Percentiles rank a stretch among this genome's conserved stretches.
Conservation (phyloP, 2,888 invertebrate species). For the Leptinotarsa juncta region DNA sequence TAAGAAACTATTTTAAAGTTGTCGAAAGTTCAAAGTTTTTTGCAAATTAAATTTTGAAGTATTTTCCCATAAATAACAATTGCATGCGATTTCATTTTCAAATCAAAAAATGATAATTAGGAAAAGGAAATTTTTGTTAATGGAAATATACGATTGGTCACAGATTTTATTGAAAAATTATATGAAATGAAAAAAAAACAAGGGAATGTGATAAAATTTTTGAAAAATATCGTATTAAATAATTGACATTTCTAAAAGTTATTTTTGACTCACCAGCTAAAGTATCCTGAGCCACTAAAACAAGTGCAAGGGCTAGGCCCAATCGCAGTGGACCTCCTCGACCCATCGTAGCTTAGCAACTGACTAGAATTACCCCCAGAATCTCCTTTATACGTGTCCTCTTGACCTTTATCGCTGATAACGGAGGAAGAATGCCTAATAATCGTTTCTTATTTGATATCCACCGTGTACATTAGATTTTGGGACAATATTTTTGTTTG, state of each 20-base stretch:
- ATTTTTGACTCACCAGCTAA: slow-evolving; percentile 52
- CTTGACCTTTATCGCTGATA: slow-evolving; percentile 45
- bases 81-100: too few species aligned
- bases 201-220: too few species aligned
- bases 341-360: slow-evolving; percentile 58
- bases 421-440: slow-evolving; percentile 27
- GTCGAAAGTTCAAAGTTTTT: too few species aligned
- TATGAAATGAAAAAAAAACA: too few species aligned
- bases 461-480: neutral
- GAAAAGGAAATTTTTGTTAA: too few species aligned
- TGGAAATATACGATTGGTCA: too few species aligned
- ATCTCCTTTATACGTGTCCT: slow-evolving; percentile 53
- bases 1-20: too few species aligned
- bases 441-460: slow-evolving; percentile 25
- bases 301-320: slow-evolving; percentile 58
- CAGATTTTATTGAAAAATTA: too few species aligned
- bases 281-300: slow-evolving; percentile 54
- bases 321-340: slow-evolving; percentile 53
- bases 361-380: slow-evolving; percentile 48
- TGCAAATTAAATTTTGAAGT: too few species aligned
- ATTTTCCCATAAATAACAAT: too few species aligned
- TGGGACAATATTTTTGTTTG: neutral
- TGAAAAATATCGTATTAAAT: neutral
- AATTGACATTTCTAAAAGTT: neutral
- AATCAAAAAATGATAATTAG: too few species aligned